Evolutionary conservation across 2,797 vertebrate genomes (phyloP).

Genomic region (Mormyrus hasselquistii): DNA sequence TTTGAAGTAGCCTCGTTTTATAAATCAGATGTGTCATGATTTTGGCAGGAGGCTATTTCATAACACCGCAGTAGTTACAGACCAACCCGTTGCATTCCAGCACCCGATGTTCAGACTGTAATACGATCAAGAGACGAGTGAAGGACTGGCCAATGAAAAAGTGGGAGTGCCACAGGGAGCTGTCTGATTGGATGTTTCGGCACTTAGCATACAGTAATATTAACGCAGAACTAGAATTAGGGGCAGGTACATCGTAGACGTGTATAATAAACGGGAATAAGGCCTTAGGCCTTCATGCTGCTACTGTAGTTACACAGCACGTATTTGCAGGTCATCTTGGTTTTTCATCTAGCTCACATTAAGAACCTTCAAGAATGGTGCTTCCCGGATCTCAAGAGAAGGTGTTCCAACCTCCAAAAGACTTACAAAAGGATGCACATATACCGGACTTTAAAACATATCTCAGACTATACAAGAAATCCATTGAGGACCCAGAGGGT

Average conservation of each 20-base stretch:
- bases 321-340: constrained; percentile 38
- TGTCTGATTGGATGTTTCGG: constrained; percentile 48
- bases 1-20: not conserved
- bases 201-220: constrained; percentile 48
- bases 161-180: constrained; percentile 58
- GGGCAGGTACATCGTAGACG: constrained; percentile 41
- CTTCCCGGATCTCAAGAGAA: constrained; percentile 52
- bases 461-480: constrained; percentile 61
- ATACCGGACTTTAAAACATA: constrained; percentile 66
- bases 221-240: constrained; percentile 44
- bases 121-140: constrained; percentile 54
- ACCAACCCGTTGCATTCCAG: constrained; percentile 30
- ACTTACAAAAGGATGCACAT: constrained; percentile 61
- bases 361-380: constrained; percentile 51
- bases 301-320: constrained; percentile 19
- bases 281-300: constrained; percentile 40
- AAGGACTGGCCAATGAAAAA: constrained; percentile 56
- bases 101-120: constrained; percentile 39
- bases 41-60: constrained; percentile 21
- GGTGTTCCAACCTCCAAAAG: constrained; percentile 54
- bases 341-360: constrained; percentile 29
- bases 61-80: not conserved
- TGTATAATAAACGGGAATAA: constrained; percentile 38
- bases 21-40: not conserved
- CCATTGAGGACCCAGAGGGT: constrained; percentile 71